Evolutionary conservation across 2,888 invertebrate species (phyloP), one percentile per base, ranked within the genome.

Genomic region (Chymomyza fuscimana): DNA sequence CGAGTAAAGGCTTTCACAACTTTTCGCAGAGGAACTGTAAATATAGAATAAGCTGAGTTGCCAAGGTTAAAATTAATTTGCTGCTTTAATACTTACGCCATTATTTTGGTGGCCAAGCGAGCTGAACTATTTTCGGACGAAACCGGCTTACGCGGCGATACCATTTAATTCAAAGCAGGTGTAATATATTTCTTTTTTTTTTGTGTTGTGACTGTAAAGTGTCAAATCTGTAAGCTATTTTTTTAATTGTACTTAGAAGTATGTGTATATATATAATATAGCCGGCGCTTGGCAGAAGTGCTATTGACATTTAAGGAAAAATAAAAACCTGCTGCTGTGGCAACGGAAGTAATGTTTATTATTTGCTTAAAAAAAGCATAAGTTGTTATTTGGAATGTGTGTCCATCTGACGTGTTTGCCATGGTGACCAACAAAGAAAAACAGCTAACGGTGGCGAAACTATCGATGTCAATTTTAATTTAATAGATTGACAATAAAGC

Each of bases 1-100:
- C 22, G 92, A 91, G 78, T 92, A 92, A 2, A 92, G 86, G 72
- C 92, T 92, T 78, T 92, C 92, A 61, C 91, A 92, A 82, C 91
- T 93, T 84, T 92, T 93, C 0, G 90, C 87, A 36, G 90, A 84
- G 10, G 84, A 91, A 70, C 29, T 68, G 22, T 29, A 58, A 25
- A 25, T 68, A 61, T 56, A 36, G 52, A 12, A 9, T 66, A 19
- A 10, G 0, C 15, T 32, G n/a, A 32, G 2, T 25, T n/a, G n/a
- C 9, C 32, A 32, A 32, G 9, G 5, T 32, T 32, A 9, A 32
- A 32, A 52, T 25, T 29, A 12, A 15, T 16, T 54, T 3, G 32
- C 15, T 46, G 10, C 19, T 29, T n/a, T 22, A 10, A 63, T 56
- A 89, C 90, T 88, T 79, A 91, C 91, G 91, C 88, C 82, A 90